Base-by-base conservation (phyloP, 1,140 invertebrate genomes). In the Lepidurus apus region DNA sequence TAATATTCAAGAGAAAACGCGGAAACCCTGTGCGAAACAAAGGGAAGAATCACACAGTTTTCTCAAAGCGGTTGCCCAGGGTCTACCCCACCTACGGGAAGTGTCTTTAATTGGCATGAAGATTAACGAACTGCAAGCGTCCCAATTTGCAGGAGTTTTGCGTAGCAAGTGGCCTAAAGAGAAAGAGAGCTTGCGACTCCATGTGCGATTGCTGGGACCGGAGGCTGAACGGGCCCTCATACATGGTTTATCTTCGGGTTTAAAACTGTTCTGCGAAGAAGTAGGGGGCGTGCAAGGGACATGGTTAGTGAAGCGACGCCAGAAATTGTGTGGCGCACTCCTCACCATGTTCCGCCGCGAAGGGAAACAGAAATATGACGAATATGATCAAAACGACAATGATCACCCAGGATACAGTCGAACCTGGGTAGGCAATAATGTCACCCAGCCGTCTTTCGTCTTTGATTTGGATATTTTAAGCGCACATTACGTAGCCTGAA, bases 21-120 rank as follows among this genome's bases (percentile, higher is more conserved):
- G 8, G 13, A 75, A 79, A 47, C 74, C 21, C 44, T 44, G 7
- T 13, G 65, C n/a, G 21, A 42, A 26, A 43, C 42, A 77, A 26
- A 45, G 9, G 42, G 75, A 7, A 34, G n/a, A 21, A 43, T 79
- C 42, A 21, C 78, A 79, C 45, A 42, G 73, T 74, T 45, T 79
- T 47, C 78, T 79, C 73, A 45, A 79, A 21, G 78, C 78, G 42
- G 42, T 79, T 1, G 43, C 75, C 17, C 42, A 43, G 11, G 78
- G 78, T 34, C 47, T 73, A 45, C 78, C 78, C 21, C 74, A 74
- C 11, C 43, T 79, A 4, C 10, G 73, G 42, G 73, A 79, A 13
- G 24, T 79, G 9, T 47, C 73, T 5, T 45, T 79, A 7, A 43
- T 74, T 47, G 78, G 78, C 9, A 47, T 44, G 74, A 44, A 42